These are phyloP conservation scores for Oasisia sp. DNA, from an alignment of 2,888 invertebrate species.

Conservation along the genomic window DNA sequence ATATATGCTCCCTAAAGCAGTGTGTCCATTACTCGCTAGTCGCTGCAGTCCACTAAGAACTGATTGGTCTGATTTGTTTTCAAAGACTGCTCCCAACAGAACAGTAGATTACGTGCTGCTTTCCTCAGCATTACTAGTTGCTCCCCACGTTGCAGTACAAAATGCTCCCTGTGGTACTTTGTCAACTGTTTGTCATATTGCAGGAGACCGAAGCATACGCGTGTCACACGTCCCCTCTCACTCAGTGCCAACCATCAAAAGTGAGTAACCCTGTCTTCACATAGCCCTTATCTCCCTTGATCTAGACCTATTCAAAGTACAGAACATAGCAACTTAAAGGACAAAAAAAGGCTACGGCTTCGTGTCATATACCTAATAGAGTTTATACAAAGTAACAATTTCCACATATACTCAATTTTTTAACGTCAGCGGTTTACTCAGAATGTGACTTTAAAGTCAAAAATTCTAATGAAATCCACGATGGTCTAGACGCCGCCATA, in stretches of 20 bases:
- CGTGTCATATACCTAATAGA: too few species aligned
- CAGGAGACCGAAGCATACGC: slow-evolving; percentile 81
- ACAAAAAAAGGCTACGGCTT: too few species aligned
- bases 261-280: slow-evolving; percentile 48
- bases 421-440: too few species aligned
- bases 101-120: neutral
- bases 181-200: neutral
- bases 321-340: too few species aligned
- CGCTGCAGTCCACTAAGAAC: neutral
- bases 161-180: neutral
- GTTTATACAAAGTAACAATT: too few species aligned
- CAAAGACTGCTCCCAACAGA: too few species aligned
- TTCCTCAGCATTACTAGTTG: neutral
- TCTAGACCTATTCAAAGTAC: neutral
- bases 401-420: too few species aligned
- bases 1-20: neutral
- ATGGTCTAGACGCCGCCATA: too few species aligned
- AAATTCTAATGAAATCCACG: too few species aligned
- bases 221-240: slow-evolving; percentile 89
- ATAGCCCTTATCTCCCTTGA: too few species aligned
- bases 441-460: too few species aligned
- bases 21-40: neutral
- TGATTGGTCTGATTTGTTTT: neutral
- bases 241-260: slow-evolving; percentile 71
- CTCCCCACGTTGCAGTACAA: neutral